Conservation (phyloP, 2,113 vertebrate species). For the Sturnira hondurensis region DNA sequence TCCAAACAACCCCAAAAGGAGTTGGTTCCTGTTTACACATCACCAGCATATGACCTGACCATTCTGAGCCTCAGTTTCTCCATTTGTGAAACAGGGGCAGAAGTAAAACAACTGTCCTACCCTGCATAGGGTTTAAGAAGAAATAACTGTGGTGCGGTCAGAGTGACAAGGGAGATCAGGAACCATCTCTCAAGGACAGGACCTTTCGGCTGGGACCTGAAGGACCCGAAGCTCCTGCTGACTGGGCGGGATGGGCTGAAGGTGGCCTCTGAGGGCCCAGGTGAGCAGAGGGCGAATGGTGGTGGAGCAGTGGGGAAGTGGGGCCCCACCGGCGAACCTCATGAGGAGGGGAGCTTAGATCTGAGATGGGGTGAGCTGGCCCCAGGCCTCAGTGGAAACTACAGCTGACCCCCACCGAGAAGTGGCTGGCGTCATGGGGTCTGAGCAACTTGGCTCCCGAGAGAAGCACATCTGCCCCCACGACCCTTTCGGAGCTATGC, state of each 20-base stretch:
- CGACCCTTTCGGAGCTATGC: too few relatives aligned
- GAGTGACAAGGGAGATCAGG: too few relatives aligned
- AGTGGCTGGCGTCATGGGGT: fast-evolving
- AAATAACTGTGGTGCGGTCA: fast-evolving
- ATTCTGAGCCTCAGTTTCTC: background rate
- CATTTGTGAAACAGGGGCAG: background rate
- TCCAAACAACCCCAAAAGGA: too few relatives aligned
- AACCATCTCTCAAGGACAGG: background rate
- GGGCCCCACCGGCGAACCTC: background rate
- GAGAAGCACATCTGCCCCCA: background rate
- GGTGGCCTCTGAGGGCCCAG: background rate
- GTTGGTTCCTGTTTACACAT: background rate
- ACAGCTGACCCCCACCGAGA: background rate
- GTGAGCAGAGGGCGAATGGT: background rate
- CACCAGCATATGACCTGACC: background rate
- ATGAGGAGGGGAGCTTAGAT: background rate
- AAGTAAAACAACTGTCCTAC: background rate
- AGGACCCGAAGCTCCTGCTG: background rate
- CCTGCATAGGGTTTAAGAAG: fast-evolving
- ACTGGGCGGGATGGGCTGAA: background rate
- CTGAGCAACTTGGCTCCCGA: background rate
- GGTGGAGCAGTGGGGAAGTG: fast-evolving
- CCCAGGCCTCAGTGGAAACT: background rate
- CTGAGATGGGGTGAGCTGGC: background rate
- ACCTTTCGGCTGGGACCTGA: background rate